A percentile compares a stretch with the other conserved stretches of the same genome.
Evolutionary conservation across 2,888 invertebrate species (phyloP).

Genomic region (Psococerastis gibbosa): DNA sequence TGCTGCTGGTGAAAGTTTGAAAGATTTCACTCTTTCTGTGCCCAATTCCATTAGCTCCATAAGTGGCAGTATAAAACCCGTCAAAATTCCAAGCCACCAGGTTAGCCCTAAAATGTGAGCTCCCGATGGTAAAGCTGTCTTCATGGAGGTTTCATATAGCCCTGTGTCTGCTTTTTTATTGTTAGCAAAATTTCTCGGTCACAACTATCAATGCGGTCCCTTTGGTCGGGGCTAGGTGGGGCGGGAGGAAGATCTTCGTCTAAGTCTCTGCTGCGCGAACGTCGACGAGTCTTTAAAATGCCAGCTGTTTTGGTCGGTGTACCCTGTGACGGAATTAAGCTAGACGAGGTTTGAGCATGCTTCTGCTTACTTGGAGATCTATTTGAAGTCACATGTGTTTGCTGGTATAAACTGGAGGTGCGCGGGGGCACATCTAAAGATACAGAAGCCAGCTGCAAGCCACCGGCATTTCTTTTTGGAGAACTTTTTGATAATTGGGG

Average conservation of each 20-base stretch:
- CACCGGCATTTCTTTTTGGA: not conserved
- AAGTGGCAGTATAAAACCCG: too few relatives aligned
- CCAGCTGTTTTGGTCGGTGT: slow-evolving; percentile 2
- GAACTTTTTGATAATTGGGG: too few relatives aligned
- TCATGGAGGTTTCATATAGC: slow-evolving; percentile 7
- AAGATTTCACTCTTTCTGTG: too few relatives aligned
- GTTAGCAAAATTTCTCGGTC: slow-evolving; percentile 3
- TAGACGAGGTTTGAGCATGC: not conserved
- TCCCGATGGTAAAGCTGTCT: not conserved
- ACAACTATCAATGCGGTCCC: not conserved
- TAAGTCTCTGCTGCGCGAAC: not conserved
- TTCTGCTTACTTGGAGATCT: not conserved
- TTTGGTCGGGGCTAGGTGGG: slow-evolving; percentile 5
- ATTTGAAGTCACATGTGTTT: not conserved
- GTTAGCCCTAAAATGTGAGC: not conserved
- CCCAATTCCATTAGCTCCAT: too few relatives aligned
- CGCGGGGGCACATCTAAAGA: not conserved
- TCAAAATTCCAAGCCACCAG: not conserved
- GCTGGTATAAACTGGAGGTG: not conserved
- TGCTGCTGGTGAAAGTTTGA: too few relatives aligned
- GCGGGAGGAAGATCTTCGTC: slow-evolving; percentile 7
- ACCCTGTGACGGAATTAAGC: not conserved
- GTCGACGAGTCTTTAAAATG: slow-evolving; percentile 2
- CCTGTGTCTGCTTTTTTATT: slow-evolving; percentile 8
- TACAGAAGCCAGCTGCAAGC: not conserved